Evolutionary conservation across 2,888 invertebrate species (phyloP).

Genomic region (Diaprepes abbreviatus): DNA sequence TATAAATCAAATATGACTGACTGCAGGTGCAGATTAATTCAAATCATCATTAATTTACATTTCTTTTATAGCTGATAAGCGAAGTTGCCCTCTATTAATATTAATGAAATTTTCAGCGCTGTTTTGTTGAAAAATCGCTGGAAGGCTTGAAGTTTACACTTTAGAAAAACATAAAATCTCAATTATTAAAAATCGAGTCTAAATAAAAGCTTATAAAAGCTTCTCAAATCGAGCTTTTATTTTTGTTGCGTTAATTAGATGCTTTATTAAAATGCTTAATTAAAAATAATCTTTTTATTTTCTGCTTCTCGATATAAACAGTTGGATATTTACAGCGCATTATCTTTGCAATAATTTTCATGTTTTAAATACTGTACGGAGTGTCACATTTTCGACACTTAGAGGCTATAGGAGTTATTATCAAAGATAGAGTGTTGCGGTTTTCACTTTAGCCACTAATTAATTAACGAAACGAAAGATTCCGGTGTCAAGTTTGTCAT

Average conservation of each 20-base stretch:
- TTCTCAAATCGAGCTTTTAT: too few species aligned
- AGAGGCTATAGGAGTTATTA: too few species aligned
- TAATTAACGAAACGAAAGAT: too few species aligned
- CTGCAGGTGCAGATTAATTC: slow-evolving; percentile 30
- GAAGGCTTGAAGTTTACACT: not conserved
- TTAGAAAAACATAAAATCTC: not conserved
- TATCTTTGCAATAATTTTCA: too few species aligned
- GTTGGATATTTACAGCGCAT: too few species aligned
- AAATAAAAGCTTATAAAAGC: not conserved
- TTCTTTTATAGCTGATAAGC: slow-evolving; percentile 32
- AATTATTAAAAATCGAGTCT: not conserved
- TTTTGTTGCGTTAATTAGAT: too few species aligned
- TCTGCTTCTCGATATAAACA: too few species aligned
- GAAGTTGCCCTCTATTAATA: slow-evolving; percentile 37
- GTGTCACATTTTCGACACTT: too few species aligned
- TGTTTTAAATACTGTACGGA: too few species aligned
- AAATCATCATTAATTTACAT: slow-evolving; percentile 31
- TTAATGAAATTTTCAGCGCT: slow-evolving; percentile 29
- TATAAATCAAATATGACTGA: slow-evolving; percentile 27
- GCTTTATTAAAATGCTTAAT: not conserved
- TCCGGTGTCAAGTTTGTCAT: too few species aligned
- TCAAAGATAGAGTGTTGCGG: too few species aligned
- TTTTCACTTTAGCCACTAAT: too few species aligned
- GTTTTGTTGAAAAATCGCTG: not conserved
- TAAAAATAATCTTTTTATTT: not conserved